Evolutionary conservation across 2,797 vertebrate genomes (phyloP), one percentile per base, ranked within the genome.

Genomic region (Syngnathus rostellatus): DNA sequence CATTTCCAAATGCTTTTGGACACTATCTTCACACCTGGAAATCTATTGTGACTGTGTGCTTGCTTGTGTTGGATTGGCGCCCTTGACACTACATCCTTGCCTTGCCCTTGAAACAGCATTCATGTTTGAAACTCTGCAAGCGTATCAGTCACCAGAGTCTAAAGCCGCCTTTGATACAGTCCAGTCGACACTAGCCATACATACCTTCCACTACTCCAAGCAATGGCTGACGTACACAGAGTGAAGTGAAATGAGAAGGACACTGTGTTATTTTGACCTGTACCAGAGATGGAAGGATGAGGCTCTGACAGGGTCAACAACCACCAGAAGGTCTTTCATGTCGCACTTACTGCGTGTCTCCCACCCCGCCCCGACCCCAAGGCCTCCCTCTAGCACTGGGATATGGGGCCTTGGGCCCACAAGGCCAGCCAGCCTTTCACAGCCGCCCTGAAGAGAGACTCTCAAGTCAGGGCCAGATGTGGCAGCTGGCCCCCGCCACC

Each of bases 401-500:
- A 82, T 81, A 70, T 23, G 55, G 81, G 80, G 75, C 74, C 77
- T 80, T 67, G 74, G 83, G 80, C 81, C 72, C 76, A 86, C 83
- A 89, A 83, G 82, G 80, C 79, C 75, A 82, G 67, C 71, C 74
- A 77, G 72, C 77, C 68, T 72, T 87, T 88, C 82, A 81, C 83
- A 87, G 75, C 83, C 86, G 85, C 84, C 84, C 84, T 83, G 77
- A 73, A 39, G 79, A 84, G 83, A 38, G 38, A 86, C 73, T 72
- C 79, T 77, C 70, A 77, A 80, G 85, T 86, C 78, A 86, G 72
- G 85, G 82, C 89, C 91, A 91, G 89, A 92, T 92, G 90, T 89
- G 85, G 77, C 86, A 89, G 85, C 83, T 87, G 85, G 79, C 66
- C 80, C 60, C 85, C 77, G 79, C 76, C 84, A 87, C 88, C 87